phyloP scores from a whole-genome alignment of 2,113 vertebrate genomes.

The Cephalopholis sonnerati region DNA sequence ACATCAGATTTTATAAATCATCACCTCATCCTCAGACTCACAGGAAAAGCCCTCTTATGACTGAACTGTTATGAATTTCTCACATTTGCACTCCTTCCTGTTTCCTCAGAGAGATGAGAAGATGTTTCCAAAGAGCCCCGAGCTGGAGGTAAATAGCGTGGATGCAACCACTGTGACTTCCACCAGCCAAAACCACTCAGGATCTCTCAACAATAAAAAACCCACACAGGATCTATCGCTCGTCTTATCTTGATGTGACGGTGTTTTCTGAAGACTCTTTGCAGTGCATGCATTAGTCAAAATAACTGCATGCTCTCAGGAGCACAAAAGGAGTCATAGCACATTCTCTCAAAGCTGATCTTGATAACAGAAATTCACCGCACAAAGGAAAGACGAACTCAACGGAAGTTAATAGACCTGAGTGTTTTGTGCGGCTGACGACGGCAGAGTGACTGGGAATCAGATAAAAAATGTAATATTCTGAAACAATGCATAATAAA shows the following conservation, averaged over 20 bases:
- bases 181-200: slow-evolving; percentile 48
- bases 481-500: slow-evolving; percentile 15
- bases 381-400: slow-evolving; percentile 23
- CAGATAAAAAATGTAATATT: slow-evolving; percentile 33
- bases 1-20: neutral
- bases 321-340: slow-evolving; percentile 44
- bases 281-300: slow-evolving; percentile 51
- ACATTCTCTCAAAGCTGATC: slow-evolving; percentile 30
- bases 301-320: slow-evolving; percentile 61
- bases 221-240: neutral
- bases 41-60: neutral
- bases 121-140: slow-evolving; percentile 54
- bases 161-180: slow-evolving; percentile 70
- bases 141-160: slow-evolving; percentile 56
- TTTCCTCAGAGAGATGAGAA: slow-evolving; percentile 37
- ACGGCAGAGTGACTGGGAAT: slow-evolving; percentile 12
- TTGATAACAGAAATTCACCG: slow-evolving; percentile 42
- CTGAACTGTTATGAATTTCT: slow-evolving; percentile 28
- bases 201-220: slow-evolving; percentile 42
- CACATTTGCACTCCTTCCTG: slow-evolving; percentile 54
- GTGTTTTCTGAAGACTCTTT: slow-evolving; percentile 50
- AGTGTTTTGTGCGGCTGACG: neutral
- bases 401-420: slow-evolving; percentile 36
- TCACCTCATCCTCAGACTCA: neutral
- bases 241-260: slow-evolving; percentile 61